Evolutionary conservation across 2,888 invertebrate genomes (phyloP).

Genomic region (Belgica antarctica): DNA sequence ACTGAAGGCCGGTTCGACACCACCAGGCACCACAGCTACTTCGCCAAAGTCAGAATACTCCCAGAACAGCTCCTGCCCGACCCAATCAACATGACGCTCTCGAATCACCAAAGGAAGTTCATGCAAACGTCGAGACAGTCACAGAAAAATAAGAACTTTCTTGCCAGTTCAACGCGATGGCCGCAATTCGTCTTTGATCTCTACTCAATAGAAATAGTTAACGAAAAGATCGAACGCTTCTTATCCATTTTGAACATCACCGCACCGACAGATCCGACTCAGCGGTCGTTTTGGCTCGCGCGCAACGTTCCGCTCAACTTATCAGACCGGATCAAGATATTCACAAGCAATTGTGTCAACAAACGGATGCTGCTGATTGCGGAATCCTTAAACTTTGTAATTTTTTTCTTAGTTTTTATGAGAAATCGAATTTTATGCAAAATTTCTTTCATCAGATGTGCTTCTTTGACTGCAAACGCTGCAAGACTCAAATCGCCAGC

Average conservation of each 20-base stretch:
- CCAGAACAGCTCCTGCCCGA: conserved; percentile 65
- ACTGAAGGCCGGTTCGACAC: background rate
- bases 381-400: conserved; percentile 50
- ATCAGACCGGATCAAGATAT: conserved; percentile 61
- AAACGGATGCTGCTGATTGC: conserved; percentile 60
- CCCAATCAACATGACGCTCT: conserved; percentile 51
- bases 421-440: conserved; percentile 27
- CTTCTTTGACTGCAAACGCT: conserved; percentile 60
- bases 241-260: conserved; percentile 51
- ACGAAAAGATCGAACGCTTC: conserved; percentile 53
- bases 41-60: conserved; percentile 65
- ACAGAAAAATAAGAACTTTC: conserved; percentile 51
- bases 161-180: conserved; percentile 62
- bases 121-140: conserved; percentile 52
- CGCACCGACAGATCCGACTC: conserved; percentile 64
- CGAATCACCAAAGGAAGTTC: conserved; percentile 55
- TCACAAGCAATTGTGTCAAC: conserved; percentile 67
- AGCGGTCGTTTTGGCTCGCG: conserved; percentile 77
- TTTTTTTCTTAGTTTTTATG: conserved; percentile 38
- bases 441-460: conserved; percentile 53
- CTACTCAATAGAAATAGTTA: conserved; percentile 59
- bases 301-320: conserved; percentile 72
- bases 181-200: conserved; percentile 66
- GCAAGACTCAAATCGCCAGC: conserved; percentile 61
- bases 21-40: conserved; percentile 51